These are phyloP conservation scores for Omphaloscelis lunosa DNA, from an alignment of 2,888 invertebrate genomes.

Conservation along the genomic window DNA sequence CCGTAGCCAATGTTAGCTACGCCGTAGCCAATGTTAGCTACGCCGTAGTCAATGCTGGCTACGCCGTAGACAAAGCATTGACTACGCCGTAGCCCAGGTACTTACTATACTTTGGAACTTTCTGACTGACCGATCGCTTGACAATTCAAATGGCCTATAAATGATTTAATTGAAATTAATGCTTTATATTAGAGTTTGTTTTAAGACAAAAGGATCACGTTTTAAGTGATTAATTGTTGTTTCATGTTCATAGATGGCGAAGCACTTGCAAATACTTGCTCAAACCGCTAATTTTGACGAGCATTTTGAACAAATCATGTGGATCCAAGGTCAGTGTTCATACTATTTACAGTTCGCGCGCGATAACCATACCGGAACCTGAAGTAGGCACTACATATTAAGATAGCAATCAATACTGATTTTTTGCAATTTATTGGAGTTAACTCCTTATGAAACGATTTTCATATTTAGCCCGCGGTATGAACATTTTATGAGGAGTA, in stretches of 20 bases:
- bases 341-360: not conserved
- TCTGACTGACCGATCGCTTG: not conserved
- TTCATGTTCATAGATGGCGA: conserved; percentile 74
- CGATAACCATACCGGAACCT: no score
- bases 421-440: no score
- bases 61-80: not conserved
- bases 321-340: conserved; percentile 75
- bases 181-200: not conserved
- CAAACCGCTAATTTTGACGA: conserved; percentile 68
- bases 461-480: no score
- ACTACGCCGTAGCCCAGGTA: no score
- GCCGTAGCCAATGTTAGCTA: not conserved
- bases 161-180: not conserved
- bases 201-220: not conserved
- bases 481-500: no score
- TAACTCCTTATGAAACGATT: no score
- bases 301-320: conserved; percentile 77
- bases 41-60: not conserved
- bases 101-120: not conserved
- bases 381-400: no score
- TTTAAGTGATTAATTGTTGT: not conserved
- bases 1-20: no score
- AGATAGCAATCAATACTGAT: no score
- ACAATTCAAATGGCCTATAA: not conserved
- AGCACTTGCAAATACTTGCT: conserved; percentile 79